Evolutionary conservation across 2,888 invertebrate species (phyloP), one percentile per base, ranked within the genome.

Genomic region (Athetis lepigone): DNA sequence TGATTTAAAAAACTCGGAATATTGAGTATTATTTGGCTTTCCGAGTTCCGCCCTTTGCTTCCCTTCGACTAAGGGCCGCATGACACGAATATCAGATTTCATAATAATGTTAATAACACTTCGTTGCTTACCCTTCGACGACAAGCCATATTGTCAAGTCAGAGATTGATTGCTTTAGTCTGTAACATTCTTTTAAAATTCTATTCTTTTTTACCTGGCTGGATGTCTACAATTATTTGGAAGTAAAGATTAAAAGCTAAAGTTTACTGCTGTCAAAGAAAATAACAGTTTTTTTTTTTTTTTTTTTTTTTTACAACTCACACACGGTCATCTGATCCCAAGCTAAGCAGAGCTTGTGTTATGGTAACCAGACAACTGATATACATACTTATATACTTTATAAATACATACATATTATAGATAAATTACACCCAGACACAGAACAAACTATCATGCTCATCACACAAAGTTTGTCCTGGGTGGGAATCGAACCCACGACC

Each of bases 81-180:
- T 23, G 36, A n/a, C 11, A n/a, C 11, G 11, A 27, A 8, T 51
- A 18, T 63, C 16, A n/a, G 25, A 19, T 55, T 33, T 16, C 4
- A 43, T 56, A 9, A 21, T 27, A 39, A 23, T 56, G 4, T 46
- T 27, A 33, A 23, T 29, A 23, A 36, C 25, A 33, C 27, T 43
- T n/a, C 29, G 16, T 19, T 45, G 23, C 23, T 37, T 37, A 39
- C 29, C 39, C 29, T 47, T 39, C 19, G 23, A 11, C 19, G 23
- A 61, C 33, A 61, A 23, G 21, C 39, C 43, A 39, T 27, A 21
- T 13, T 21, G 21, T 29, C 18, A 23, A n/a, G 36, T 13, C 9
- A 37, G 25, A 21, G 8, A 59, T 9, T 45, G 27, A 29, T 46
- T 23, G 23, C 18, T 39, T 46, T 21, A 21, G 7, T 60, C 18